Evolutionary conservation across 2,113 vertebrate genomes (phyloP).

Genomic region (Xiphophorus maculatus): DNA sequence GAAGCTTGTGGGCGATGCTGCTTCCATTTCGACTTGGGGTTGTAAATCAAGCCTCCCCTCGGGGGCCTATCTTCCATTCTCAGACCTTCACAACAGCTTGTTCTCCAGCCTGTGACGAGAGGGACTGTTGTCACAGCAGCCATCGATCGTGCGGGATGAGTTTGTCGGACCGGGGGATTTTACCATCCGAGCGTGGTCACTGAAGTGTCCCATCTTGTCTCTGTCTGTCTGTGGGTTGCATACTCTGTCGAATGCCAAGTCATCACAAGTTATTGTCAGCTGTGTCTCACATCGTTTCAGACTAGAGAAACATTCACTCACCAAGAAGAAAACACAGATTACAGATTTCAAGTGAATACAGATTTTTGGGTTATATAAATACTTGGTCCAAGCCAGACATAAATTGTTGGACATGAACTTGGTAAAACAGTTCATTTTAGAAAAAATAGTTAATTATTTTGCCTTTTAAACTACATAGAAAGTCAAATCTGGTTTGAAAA

Average conservation of each 20-base stretch:
- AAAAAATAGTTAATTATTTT: no score
- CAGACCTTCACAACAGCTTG: conserved; percentile 74
- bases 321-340: neutral
- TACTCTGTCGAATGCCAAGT: conserved; percentile 43
- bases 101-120: conserved; percentile 72
- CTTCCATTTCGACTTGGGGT: conserved; percentile 67
- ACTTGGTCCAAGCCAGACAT: neutral
- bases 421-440: no score
- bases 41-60: conserved; percentile 73
- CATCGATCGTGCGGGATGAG: conserved; percentile 75
- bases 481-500: no score
- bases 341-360: neutral
- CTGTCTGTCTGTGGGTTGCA: conserved; percentile 60
- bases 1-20: conserved; percentile 57
- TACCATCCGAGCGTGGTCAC: conserved; percentile 62
- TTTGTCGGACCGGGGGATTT: conserved; percentile 66
- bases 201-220: conserved; percentile 63
- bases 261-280: conserved; percentile 35
- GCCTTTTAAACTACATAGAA: no score
- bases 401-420: neutral
- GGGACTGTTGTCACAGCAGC: conserved; percentile 70
- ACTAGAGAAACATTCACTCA: neutral
- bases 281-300: conserved; percentile 1
- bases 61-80: conserved; percentile 67
- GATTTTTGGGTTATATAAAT: neutral